These are phyloP conservation scores for Eulemur macaco DNA, from an alignment of 2,113 vertebrate genomes.

Conservation along the genomic window DNA sequence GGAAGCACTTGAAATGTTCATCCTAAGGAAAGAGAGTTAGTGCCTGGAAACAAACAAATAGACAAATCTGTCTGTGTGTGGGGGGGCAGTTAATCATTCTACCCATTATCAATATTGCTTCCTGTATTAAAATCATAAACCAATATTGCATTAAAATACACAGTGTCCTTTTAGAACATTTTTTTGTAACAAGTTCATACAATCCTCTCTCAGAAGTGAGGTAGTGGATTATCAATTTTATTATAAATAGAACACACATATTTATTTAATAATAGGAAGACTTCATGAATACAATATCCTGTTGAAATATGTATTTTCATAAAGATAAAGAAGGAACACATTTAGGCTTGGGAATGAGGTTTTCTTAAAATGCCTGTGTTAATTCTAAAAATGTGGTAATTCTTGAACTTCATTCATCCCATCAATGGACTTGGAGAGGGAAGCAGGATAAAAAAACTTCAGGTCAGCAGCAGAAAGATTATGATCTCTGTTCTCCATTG, in stretches of 20 bases:
- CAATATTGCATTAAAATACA: neutral
- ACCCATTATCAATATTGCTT: neutral
- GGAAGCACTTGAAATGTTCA: neutral
- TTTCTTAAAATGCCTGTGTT: neutral
- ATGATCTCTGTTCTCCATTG: neutral
- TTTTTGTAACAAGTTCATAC: neutral
- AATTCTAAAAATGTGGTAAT: neutral
- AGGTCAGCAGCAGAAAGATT: neutral
- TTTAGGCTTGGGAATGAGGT: neutral
- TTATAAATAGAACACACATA: neutral
- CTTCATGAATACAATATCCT: neutral
- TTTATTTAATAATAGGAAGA: neutral
- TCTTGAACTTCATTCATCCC: neutral
- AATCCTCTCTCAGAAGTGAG: neutral
- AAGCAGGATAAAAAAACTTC: neutral
- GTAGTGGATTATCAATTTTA: neutral
- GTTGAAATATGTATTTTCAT: neutral
- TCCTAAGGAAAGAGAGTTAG: neutral
- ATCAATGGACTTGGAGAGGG: neutral
- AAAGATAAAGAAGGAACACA: neutral
- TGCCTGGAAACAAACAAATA: neutral
- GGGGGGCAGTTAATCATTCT: neutral
- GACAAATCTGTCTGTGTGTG: neutral
- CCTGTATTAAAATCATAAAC: neutral
- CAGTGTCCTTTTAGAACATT: neutral